phyloP scores from a whole-genome alignment of 1,140 invertebrate species.

The Lepeophtheirus salmonis region DNA sequence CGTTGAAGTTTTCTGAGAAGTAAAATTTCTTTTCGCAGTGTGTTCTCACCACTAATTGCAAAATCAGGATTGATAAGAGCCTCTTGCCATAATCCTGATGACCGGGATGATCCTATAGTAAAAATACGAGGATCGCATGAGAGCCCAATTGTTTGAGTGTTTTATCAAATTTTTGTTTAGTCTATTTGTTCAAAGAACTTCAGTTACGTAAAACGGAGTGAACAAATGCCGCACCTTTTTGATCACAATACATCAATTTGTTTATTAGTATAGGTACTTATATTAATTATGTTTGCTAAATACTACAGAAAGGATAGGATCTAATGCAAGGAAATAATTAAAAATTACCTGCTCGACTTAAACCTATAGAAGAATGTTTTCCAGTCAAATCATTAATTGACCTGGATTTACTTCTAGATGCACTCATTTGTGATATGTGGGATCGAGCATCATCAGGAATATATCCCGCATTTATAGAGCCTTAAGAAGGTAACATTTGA shows the following conservation, averaged over 20 bases:
- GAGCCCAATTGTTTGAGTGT: too few species aligned
- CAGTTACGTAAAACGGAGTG: too few species aligned
- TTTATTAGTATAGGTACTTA: too few species aligned
- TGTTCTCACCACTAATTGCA: neutral
- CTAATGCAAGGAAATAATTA: neutral
- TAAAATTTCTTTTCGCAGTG: neutral
- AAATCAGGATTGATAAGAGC: slow-evolving; percentile 3
- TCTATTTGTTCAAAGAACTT: too few species aligned
- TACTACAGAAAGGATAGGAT: too few species aligned
- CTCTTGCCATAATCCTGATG: slow-evolving; percentile 8
- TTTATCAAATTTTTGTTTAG: too few species aligned
- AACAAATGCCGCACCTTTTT: too few species aligned
- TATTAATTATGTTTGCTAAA: too few species aligned
- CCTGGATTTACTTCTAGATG: slow-evolving; percentile 41
- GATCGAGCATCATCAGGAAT: slow-evolving; percentile 43
- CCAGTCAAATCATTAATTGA: slow-evolving; percentile 24
- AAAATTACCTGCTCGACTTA: slow-evolving; percentile 48
- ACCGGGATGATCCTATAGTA: slow-evolving; percentile 2
- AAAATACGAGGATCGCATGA: neutral
- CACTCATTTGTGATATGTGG: slow-evolving; percentile 33
- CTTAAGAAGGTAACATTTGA: slow-evolving; percentile 24
- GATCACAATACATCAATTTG: too few species aligned
- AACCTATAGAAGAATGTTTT: slow-evolving; percentile 32
- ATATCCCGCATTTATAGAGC: slow-evolving; percentile 38
- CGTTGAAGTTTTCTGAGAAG: neutral